Percentiles rank a stretch among this genome's conserved stretches.
phyloP scores from a whole-genome alignment of 2,888 invertebrate species.

The Oligia fasciuncula region DNA sequence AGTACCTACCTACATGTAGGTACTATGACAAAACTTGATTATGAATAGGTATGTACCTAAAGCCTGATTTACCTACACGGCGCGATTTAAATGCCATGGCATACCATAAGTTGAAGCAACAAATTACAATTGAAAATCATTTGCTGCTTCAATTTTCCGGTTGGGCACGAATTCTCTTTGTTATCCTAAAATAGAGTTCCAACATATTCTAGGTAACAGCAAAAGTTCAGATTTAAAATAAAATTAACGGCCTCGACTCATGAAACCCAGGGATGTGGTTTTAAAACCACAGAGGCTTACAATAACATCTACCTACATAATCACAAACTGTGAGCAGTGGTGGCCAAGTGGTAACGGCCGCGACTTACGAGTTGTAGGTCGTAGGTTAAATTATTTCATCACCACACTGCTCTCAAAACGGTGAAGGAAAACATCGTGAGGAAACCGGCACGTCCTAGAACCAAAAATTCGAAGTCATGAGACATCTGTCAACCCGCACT shows the following conservation, averaged over 20 bases:
- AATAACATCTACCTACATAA: neutral
- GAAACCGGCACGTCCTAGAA: too few relatives aligned
- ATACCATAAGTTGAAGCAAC: neutral
- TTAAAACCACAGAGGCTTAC: slow-evolving; percentile 25
- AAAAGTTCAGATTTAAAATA: neutral
- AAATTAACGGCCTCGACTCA: neutral
- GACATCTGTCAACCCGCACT: too few relatives aligned
- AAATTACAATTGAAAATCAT: neutral
- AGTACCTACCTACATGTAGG: too few relatives aligned
- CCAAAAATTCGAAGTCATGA: too few relatives aligned
- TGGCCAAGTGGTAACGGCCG: too few relatives aligned
- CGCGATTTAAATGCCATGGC: neutral
- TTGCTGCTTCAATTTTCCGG: neutral
- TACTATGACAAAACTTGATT: neutral
- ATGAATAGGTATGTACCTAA: neutral
- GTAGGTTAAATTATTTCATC: too few relatives aligned
- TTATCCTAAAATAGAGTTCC: neutral
- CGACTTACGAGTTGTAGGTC: too few relatives aligned
- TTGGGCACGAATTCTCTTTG: neutral
- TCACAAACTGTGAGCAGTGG: neutral
- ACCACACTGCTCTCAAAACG: too few relatives aligned
- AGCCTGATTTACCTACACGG: neutral
- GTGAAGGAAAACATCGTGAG: too few relatives aligned
- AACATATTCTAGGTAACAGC: neutral
- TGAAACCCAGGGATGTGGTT: slow-evolving; percentile 16